Base-by-base conservation (phyloP, 1,140 invertebrate genomes). In the Plodia interpunctella region DNA sequence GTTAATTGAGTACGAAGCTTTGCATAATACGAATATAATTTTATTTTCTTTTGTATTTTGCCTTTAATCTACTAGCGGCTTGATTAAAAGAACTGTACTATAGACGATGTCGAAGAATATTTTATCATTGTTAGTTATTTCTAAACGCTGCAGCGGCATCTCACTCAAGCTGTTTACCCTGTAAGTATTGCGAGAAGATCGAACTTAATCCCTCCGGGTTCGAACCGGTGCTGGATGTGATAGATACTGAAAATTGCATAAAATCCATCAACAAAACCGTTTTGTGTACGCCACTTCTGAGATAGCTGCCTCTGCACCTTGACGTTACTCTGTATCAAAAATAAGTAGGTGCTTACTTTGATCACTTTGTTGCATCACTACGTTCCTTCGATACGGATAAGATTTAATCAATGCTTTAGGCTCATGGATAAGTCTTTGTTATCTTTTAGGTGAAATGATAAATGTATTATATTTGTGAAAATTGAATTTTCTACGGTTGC, bases 161-260 rank as follows among this genome's bases (percentile, higher is more conserved):
- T 52, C 60, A 66, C 69, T 74, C 70, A 73, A 84, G 68, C 74
- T 87, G 83, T 85, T 87, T 87, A 83, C 73, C 69, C 66, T 80
- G 76, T 80, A 86, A 86, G 83, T 82, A 87, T 88, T 83, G 84
- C 72, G 84, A 85, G 85, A 86, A 89, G 84, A 88, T 88, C 80
- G 84, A 86, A 83, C 78, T 76, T 87, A 88, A 88, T 87, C 83
- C 84, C 86, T 53, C 66, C 69, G 76, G 83, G 72, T 72, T 72
- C 63, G 70, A 76, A 72, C 66, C 63, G 62, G 59, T 66, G 67
- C 81, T 85, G 81, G 74, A 63, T 80, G 75, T 82, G 83, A 88
- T 87, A 87, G 84, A 88, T 88, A 87, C 79, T 85, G 84, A 86
- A 87, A 87, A 89, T 89, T 89, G 86, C 84, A 89, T 89, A 87